phyloP scores from a whole-genome alignment of 2,888 invertebrate genomes.

The Drosophila mettleri region DNA sequence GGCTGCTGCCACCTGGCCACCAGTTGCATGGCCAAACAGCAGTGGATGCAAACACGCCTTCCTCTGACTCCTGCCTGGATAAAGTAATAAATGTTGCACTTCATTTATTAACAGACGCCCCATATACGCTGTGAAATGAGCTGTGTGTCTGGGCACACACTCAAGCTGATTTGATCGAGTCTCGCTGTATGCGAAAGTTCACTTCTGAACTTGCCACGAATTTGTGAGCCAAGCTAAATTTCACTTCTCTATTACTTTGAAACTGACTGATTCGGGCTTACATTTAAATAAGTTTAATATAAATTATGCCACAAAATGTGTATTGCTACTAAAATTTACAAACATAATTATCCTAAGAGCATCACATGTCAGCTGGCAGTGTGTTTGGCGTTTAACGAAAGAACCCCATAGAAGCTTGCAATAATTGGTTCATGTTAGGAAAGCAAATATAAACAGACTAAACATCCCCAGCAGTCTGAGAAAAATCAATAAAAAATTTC shows the following conservation, averaged over 20 bases:
- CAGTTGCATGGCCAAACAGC: constrained; percentile 67
- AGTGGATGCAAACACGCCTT: constrained; percentile 63
- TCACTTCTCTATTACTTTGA: neutral
- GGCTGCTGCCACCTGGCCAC: constrained; percentile 52
- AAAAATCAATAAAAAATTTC: neutral
- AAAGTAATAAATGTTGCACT: constrained; percentile 76
- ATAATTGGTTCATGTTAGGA: no score
- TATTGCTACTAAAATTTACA: neutral
- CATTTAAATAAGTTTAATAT: neutral
- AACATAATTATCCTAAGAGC: no score
- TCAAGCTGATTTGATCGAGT: constrained; percentile 35
- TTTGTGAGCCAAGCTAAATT: neutral
- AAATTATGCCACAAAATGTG: neutral
- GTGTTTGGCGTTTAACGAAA: no score
- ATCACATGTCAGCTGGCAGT: no score
- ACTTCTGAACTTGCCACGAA: neutral
- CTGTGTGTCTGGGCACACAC: constrained; percentile 42
- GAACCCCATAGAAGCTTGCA: no score
- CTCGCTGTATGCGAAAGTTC: constrained; percentile 5
- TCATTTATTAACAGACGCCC: constrained; percentile 63
- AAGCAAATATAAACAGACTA: no score
- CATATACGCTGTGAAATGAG: constrained; percentile 33
- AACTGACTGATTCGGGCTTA: neutral
- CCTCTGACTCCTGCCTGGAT: constrained; percentile 49
- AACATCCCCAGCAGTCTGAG: neutral